A percentile compares a stretch with the other conserved stretches of the same genome.
Conservation (phyloP, 1,140 invertebrate genomes). For the Maniola jurtina region DNA sequence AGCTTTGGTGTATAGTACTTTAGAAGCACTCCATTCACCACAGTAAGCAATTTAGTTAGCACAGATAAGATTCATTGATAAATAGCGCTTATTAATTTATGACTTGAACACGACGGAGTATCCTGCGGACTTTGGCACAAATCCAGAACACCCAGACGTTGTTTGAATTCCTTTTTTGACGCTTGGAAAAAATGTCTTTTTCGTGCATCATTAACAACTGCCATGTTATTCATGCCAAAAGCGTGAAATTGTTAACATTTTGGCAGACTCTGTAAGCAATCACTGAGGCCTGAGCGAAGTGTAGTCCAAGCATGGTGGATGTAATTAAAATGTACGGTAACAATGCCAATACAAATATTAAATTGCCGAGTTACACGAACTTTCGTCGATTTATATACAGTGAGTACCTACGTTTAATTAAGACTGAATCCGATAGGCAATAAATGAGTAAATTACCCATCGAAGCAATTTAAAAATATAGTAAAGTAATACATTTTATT, state of each 20-base stretch:
- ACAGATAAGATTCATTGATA: background rate
- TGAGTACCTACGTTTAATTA: too few species aligned
- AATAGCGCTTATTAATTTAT: background rate
- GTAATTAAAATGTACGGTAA: background rate
- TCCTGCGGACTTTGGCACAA: slow-evolving; percentile 1
- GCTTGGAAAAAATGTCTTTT: slow-evolving; percentile 4
- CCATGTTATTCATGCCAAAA: slow-evolving; percentile 1
- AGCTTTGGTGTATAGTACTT: too few species aligned
- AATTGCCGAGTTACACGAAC: background rate
- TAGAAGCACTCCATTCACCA: too few species aligned
- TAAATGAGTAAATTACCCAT: too few species aligned
- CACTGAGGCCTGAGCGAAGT: background rate
- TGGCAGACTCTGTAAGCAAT: slow-evolving; percentile 2
- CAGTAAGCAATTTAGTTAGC: too few species aligned
- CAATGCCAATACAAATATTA: slow-evolving; percentile 3
- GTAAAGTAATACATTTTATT: too few species aligned
- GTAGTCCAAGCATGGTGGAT: background rate
- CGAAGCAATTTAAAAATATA: too few species aligned
- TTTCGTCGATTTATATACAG: background rate
- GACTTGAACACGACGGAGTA: background rate
- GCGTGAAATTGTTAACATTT: slow-evolving; percentile 10
- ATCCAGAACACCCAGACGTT: background rate
- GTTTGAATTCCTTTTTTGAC: background rate
- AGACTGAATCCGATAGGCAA: too few species aligned
- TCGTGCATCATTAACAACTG: slow-evolving; percentile 8